A percentile compares a stretch with the other conserved stretches of the same genome.
Conservation (phyloP, 2,113 vertebrate species). For the Gobius niger region DNA sequence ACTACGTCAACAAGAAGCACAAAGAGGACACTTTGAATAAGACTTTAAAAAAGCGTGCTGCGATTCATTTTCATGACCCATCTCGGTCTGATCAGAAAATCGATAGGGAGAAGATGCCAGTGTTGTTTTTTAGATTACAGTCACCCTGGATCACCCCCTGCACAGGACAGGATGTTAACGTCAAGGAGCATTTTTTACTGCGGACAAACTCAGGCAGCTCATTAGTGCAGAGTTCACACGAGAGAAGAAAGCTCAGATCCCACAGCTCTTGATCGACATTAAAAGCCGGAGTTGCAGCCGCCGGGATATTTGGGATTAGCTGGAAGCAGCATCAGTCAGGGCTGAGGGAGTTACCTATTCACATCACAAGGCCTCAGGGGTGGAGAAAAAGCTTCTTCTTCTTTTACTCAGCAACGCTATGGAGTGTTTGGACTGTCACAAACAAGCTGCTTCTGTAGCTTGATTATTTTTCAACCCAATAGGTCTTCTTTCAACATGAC, state of each 20-base stretch:
- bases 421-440: background rate
- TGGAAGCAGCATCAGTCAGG: slow-evolving; percentile 41
- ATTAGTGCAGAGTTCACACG: slow-evolving; percentile 35
- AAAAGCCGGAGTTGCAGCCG: slow-evolving; percentile 21
- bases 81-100: slow-evolving; percentile 45
- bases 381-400: slow-evolving; percentile 9
- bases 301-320: slow-evolving; percentile 49
- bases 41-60: slow-evolving; percentile 51
- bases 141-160: slow-evolving; percentile 36
- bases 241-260: slow-evolving; percentile 3
- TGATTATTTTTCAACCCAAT: background rate
- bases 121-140: slow-evolving; percentile 28
- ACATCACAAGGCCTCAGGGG: slow-evolving; percentile 44
- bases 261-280: slow-evolving; percentile 23
- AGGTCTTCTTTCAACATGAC: background rate
- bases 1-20: slow-evolving; percentile 15
- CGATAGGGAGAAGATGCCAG: slow-evolving; percentile 32
- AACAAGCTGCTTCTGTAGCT: background rate
- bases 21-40: slow-evolving; percentile 21
- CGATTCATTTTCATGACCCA: slow-evolving; percentile 40
- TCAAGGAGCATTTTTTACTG: slow-evolving; percentile 2
- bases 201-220: slow-evolving; percentile 18
- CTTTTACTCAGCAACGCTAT: background rate
- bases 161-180: slow-evolving; percentile 1
- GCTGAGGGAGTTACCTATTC: slow-evolving; percentile 45